Base-by-base conservation (phyloP, 2,888 invertebrate species). In the Zygothrica quintamaculata region DNA sequence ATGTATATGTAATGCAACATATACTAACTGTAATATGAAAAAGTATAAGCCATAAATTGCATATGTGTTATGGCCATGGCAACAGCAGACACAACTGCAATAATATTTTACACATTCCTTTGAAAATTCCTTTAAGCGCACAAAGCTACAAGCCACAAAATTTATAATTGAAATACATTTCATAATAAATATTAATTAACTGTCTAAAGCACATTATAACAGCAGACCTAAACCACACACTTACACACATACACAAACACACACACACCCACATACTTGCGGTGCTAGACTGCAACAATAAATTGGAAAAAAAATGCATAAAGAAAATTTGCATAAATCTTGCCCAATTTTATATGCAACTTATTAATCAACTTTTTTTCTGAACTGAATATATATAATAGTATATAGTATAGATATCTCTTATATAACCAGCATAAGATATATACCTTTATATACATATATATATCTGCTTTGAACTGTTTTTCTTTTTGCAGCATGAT, bases 81-180 rank as follows among this genome's bases (percentile, higher is more conserved):
- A 46, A 15, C 44, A 51, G 11, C n/a, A 33, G 43, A 57, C 22
- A 53, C n/a, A 59, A 33, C 25, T 39, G 46, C 9, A 48, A n/a
- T 26, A 26, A 26, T 26, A 26, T 8, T n/a, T 29, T n/a, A 34
- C 40, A 40, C 31, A 42, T 56, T 34, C 61, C 48, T 60, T 44
- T n/a, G n/a, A n/a, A n/a, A 57, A 74, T 47, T 43, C 51, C 62
- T 55, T 55, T 18, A 26, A 37, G 71, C 66, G 64, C 74, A 71
- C 80, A 74, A 65, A 79, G 71, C 53, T 48, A 60, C 51, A 75
- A 66, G 60, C 61, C 50, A 52, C 56, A 18, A 37, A 1, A 46
- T 36, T 44, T 59, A 47, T 50, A 57, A 58, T 33, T 46, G 39
- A 43, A 22, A 22, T 46, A 66, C 56, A 16, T 3, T n/a, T 11